Conservation (phyloP, 2,797 vertebrate genomes). For the Onychomys torridus region DNA sequence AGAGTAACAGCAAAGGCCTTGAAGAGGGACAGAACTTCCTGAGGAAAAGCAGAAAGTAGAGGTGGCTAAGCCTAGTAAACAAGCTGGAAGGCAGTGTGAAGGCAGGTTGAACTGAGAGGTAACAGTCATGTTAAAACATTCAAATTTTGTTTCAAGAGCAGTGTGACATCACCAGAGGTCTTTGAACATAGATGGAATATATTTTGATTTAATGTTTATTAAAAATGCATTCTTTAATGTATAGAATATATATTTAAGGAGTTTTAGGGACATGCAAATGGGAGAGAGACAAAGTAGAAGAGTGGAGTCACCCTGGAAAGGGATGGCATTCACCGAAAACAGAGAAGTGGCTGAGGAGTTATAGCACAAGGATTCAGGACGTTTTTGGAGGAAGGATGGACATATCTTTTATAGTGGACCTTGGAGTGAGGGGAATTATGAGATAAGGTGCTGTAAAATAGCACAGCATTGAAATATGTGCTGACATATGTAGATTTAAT, state of each 20-base stretch:
- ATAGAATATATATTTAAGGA: background rate
- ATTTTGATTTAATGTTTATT: slow-evolving; percentile 30
- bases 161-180: background rate
- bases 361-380: background rate
- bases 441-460: slow-evolving; percentile 19
- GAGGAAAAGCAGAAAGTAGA: background rate
- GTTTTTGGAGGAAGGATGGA: background rate
- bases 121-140: background rate
- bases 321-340: background rate
- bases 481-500: slow-evolving; percentile 52
- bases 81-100: background rate
- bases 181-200: background rate
- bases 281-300: slow-evolving; percentile 12
- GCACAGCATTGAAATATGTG: slow-evolving; percentile 23
- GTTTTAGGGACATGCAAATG: background rate
- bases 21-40: background rate
- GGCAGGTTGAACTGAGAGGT: background rate
- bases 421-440: background rate
- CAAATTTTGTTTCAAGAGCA: background rate
- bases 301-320: background rate
- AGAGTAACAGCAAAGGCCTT: background rate
- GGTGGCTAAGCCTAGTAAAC: background rate
- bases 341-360: background rate
- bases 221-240: background rate
- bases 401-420: background rate